Evolutionary conservation across 2,113 vertebrate genomes (phyloP), one percentile per base, ranked within the genome.

Genomic region (Andinoacara biseriatus): DNA sequence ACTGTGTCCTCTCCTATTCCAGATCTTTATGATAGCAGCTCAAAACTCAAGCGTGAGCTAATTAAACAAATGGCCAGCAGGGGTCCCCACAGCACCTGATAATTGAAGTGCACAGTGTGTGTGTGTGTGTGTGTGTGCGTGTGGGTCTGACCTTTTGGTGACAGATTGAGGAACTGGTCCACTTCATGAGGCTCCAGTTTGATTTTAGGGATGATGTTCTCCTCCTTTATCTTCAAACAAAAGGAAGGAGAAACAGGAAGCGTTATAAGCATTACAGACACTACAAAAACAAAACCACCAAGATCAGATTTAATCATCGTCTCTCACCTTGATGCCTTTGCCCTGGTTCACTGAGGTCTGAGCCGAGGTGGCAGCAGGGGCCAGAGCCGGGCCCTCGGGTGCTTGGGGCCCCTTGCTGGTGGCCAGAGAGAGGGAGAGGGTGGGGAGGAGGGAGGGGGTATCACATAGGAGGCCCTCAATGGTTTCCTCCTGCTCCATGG

Each of bases 171-270:
- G 86, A 99, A 99, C 94, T 98, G 98, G 92, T 99, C 98, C 81
- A 99, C 98, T 93, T 99, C 97, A 33, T 99, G 98, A n/a, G 98
- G 98, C 83, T 99, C 98, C 95, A 99, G 87, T 85, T 99, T 99
- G 74, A 99, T 97, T 94, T 99, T 96, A 6, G 98, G 98, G 82
- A 96, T 91, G 79, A 96, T 65, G 5, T 93, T 96, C 90, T 97
- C 96, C 75, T 97, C 96, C 60, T 98, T 98, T 11, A 96, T 92
- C 98, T 98, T 92, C 1, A 58, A 49, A 58, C 8, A 56, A 56
- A 4, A 69, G 2, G 40, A 17, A 18, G 31, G 4, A 59, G 38
- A 20, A 11, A 54, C 17, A 58, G 59, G 35, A 49, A 1, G 22
- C 4, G 22, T 63, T 26, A 49, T 58, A n/a, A 75, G 29, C 10